Conservation (phyloP, 2,797 vertebrate species). For the Gambusia yucatana region DNA sequence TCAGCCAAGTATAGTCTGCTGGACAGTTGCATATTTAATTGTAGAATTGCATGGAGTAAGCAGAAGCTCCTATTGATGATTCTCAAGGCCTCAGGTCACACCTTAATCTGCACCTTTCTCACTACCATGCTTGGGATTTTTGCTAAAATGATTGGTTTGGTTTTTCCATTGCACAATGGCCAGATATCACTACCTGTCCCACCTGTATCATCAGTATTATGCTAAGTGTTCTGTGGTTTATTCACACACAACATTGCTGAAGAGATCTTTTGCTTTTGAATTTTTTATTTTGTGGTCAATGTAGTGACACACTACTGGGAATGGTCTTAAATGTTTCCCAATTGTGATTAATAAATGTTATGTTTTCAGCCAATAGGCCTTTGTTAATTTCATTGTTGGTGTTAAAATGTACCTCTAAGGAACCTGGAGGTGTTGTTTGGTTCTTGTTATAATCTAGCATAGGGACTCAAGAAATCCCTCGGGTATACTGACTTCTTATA, state of each 20-base stretch:
- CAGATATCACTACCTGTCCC: neutral
- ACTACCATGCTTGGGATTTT: neutral
- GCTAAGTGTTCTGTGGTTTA: neutral
- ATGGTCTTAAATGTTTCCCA: neutral
- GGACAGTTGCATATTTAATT: neutral
- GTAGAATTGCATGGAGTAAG: neutral
- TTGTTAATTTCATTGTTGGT: neutral
- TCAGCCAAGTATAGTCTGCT: neutral
- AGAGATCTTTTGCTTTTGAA: neutral
- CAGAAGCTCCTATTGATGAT: neutral
- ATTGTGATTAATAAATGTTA: neutral
- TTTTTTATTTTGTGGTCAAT: neutral
- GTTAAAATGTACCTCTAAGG: neutral
- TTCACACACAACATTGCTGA: neutral
- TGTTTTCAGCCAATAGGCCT: neutral
- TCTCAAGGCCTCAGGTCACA: neutral
- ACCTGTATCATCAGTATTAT: neutral
- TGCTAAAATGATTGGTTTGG: neutral
- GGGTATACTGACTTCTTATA: neutral
- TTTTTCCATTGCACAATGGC: neutral
- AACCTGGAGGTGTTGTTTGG: neutral
- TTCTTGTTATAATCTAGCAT: neutral
- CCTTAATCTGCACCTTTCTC: neutral
- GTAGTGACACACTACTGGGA: neutral
- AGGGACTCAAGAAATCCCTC: neutral